Evolutionary conservation across 2,113 vertebrate genomes (phyloP).

Genomic region (Aleadryas rufinucha): DNA sequence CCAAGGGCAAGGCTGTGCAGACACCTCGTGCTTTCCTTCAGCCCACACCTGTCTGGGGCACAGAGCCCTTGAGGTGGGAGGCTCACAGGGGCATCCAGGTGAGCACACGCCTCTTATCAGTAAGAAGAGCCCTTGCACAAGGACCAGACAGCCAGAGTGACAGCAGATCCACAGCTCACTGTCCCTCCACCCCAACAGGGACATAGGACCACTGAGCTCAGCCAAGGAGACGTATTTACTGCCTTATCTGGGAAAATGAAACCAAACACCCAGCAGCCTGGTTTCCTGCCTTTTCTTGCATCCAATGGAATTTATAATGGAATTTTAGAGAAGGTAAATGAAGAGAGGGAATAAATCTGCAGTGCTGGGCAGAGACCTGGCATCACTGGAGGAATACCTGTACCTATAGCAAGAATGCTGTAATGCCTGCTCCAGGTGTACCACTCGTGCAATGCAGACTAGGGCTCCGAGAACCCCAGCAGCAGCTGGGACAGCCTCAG

Average conservation of each 20-base stretch:
- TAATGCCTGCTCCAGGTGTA: background rate
- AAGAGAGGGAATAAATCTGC: background rate
- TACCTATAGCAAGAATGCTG: background rate
- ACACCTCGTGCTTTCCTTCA: background rate
- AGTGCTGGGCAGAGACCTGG: background rate
- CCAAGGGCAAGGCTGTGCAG: background rate
- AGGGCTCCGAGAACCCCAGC: background rate
- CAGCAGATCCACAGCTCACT: background rate
- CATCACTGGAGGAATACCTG: background rate
- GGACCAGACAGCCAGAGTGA: background rate
- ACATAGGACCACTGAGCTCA: background rate
- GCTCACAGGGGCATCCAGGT: background rate
- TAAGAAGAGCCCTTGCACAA: background rate
- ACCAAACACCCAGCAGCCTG: accelerated
- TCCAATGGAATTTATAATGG: background rate
- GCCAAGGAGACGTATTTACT: background rate
- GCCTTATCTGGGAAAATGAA: background rate
- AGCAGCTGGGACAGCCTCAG: background rate
- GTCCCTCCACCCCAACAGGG: accelerated
- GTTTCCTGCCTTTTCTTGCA: background rate
- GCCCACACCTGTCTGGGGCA: background rate
- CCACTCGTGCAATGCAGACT: accelerated
- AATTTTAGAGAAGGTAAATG: background rate
- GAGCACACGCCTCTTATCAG: background rate
- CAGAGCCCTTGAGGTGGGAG: background rate